Evolutionary conservation across 1,140 invertebrate species (phyloP), one percentile per base, ranked within the genome.

Genomic region (Pogonus chalceus): DNA sequence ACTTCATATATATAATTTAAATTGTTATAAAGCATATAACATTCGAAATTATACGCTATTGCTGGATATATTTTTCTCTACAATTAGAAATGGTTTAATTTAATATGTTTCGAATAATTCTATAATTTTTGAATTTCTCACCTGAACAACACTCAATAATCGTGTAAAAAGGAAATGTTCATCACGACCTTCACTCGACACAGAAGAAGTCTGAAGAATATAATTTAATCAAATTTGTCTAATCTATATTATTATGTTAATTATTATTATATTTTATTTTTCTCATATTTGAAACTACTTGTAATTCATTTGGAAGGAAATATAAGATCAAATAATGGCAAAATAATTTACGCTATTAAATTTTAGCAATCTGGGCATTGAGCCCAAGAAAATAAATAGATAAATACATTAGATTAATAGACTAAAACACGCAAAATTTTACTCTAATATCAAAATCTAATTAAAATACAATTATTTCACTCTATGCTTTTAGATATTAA

Each of bases 1-100:
- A 23, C 75, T 76, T 53, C 74, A 74, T 23, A 48, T 20, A 50
- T 60, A 62, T 16, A 35, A 18, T 9, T 35, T 26, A 20, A 4
- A 26, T 23, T 51, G 10, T 14, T 4, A 39, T 37, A 31, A 26
- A 46, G 52, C 54, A 39, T 47, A 49, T 26, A 23, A 56, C 35
- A 24, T 24, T 55, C 7, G 35, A 37, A 43, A n/a, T n/a, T n/a
- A n/a, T n/a, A n/a, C n/a, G n/a, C n/a, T 65, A 57, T 1, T 49
- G 53, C 62, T 64, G 35, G 49, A 61, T 61, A 48, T 21, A 31
- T 12, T 37, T 23, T 21, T 20, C 21, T 16, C 48, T 47, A 46
- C 1, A 39, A 16, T 47, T 22, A 12, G 14, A 35, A 46, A 43
- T 23, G 18, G 20, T 23, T 49, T 46, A n/a, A n/a, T 31, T 31